These are phyloP conservation scores for Pachycephala philippinensis DNA, from an alignment of 2,113 vertebrate genomes.

Conservation along the genomic window DNA sequence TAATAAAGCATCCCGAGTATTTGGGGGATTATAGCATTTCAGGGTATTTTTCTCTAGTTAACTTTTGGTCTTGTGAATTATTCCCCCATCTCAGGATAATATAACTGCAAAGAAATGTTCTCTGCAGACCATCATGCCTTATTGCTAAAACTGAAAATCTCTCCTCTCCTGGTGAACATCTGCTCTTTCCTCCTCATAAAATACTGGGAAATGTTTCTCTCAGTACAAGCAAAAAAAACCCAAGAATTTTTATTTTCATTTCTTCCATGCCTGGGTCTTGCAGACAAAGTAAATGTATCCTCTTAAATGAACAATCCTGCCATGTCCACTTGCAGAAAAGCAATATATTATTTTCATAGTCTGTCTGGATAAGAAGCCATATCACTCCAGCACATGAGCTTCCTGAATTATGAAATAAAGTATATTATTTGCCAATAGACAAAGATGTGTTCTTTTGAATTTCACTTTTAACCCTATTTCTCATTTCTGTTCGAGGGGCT, in stretches of 20 bases:
- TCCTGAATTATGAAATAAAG: background rate
- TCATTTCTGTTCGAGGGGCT: background rate
- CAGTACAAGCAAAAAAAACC: background rate
- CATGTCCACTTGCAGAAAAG: background rate
- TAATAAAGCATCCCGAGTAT: background rate
- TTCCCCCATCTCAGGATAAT: background rate
- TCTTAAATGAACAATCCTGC: background rate
- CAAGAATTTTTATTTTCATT: background rate
- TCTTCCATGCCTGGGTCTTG: background rate
- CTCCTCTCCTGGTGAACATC: background rate
- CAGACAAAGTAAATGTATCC: background rate
- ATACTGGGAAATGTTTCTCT: background rate
- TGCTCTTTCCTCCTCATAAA: background rate
- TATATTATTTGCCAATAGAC: background rate
- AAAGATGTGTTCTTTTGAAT: background rate
- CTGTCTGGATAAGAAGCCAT: background rate
- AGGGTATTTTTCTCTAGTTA: background rate
- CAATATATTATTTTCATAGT: background rate
- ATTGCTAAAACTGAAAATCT: background rate
- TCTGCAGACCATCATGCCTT: background rate
- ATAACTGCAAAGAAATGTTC: background rate
- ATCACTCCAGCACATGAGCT: background rate
- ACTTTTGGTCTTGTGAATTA: background rate
- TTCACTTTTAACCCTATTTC: background rate
- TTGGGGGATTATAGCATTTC: background rate